Evolutionary conservation across 2,888 invertebrate genomes (phyloP), one percentile per base, ranked within the genome.

Genomic region (Aquatica leii): DNA sequence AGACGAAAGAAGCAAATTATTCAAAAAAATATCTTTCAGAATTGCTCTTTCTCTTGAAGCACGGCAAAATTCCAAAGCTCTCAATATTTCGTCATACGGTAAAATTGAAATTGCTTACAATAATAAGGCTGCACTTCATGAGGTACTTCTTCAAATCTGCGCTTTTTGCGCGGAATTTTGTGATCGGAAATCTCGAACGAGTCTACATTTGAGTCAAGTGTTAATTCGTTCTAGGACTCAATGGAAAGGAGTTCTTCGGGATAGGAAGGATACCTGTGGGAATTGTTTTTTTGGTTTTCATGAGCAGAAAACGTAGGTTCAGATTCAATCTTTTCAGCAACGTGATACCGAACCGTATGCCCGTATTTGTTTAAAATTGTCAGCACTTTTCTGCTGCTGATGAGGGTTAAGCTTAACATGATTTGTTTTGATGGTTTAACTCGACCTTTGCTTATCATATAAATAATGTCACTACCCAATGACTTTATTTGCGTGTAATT

Each of bases 311-410:
- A 72, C 1, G 72, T 71, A 59, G 68, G 62, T 61, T 73, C 72
- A 3, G 73, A 72, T 60, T 68, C 77, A 14, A 78, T 53, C 70
- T 77, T 77, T 72, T 77, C 75, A 40, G 69, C 69, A 40, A 73
- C 56, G 69, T 69, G 69, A 63, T 76, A 76, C 17, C 71, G 67
- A 40, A 74, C 65, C 12, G 69, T 70, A 70, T 77, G 76, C 0
- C 74, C 77, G 62, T 72, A 75, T 56, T 68, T 74, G 63, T 76
- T 76, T 1, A 75, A 51, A 46, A 77, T 73, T 5, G 71, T 70
- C 0, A 74, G 18, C 0, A 71, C 70, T 73, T 75, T 66, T 54
- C 71, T 31, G 41, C 68, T 68, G 59, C 68, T 74, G 14, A 74
- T 75, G 21, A 76, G 48, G 11, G 71, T 31, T n/a, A 74, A 41